Conservation (phyloP, 2,113 vertebrate species). For the Phocoena phocoena region DNA sequence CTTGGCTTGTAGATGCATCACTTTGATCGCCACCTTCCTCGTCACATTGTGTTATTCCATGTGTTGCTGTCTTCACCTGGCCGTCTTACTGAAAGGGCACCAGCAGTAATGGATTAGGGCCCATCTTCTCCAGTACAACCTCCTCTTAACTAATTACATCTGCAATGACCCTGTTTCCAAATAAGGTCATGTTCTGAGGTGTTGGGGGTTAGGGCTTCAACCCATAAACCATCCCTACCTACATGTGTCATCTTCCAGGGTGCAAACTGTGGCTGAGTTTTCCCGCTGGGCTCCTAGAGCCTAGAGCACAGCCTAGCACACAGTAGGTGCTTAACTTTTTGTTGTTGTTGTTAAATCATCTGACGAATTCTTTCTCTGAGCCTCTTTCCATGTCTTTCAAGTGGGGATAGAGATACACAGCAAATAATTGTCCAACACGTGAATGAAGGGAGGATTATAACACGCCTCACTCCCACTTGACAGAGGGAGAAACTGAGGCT, state of each 20-base stretch:
- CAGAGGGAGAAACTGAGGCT: neutral
- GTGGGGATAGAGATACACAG: neutral
- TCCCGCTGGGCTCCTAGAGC: neutral
- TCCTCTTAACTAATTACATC: no score
- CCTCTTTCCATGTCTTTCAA: no score
- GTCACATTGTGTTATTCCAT: rapidly evolving
- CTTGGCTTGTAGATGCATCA: rapidly evolving
- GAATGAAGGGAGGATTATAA: neutral
- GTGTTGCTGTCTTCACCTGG: no score
- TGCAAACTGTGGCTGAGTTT: no score
- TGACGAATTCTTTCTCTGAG: neutral
- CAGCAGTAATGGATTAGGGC: neutral
- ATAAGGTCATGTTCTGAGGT: no score
- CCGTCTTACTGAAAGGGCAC: neutral
- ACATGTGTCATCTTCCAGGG: neutral
- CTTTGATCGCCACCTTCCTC: neutral
- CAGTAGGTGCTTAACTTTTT: neutral
- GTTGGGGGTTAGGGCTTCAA: neutral
- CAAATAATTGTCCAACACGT: neutral
- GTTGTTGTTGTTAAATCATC: neutral
- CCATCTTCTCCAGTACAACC: no score
- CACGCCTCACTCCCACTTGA: no score
- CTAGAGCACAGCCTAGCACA: neutral
- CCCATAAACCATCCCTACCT: neutral
- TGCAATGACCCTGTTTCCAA: neutral